phyloP scores from a whole-genome alignment of 2,797 vertebrate genomes.

The Xiphorhynchus erythropygius region DNA sequence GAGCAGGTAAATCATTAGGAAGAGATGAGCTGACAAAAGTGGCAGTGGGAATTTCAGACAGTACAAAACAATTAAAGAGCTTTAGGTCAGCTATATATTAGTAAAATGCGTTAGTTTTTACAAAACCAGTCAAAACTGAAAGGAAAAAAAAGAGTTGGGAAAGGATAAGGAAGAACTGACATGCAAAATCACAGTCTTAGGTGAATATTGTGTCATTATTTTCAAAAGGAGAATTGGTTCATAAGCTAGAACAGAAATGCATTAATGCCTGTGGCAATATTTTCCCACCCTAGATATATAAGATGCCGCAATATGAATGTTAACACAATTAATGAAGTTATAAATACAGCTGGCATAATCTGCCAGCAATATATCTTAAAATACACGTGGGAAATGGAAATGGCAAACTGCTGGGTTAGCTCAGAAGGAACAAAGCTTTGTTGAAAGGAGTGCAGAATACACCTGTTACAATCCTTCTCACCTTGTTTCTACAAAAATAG shows the following conservation, averaged over 20 bases:
- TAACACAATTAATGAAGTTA: background rate
- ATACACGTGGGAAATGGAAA: background rate
- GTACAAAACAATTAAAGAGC: background rate
- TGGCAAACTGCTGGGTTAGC: background rate
- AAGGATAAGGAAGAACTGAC: background rate
- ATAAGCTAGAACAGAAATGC: background rate
- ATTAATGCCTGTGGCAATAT: background rate
- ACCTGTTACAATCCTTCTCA: background rate
- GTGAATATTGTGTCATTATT: background rate
- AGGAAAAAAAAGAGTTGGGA: background rate
- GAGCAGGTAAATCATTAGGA: background rate
- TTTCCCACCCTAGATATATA: background rate
- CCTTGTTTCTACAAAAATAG: slow-evolving; percentile 25
- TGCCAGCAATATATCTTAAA: background rate
- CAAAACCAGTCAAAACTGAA: background rate
- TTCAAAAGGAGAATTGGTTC: background rate
- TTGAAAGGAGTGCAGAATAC: background rate
- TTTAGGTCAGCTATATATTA: background rate
- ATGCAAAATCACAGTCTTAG: background rate
- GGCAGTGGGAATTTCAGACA: background rate
- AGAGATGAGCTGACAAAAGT: background rate
- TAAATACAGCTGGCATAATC: background rate
- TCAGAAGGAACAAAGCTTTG: background rate
- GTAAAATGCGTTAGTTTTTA: background rate
- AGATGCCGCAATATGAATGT: background rate